Conservation (phyloP, 2,888 invertebrate genomes). For the Euclidia mi region DNA sequence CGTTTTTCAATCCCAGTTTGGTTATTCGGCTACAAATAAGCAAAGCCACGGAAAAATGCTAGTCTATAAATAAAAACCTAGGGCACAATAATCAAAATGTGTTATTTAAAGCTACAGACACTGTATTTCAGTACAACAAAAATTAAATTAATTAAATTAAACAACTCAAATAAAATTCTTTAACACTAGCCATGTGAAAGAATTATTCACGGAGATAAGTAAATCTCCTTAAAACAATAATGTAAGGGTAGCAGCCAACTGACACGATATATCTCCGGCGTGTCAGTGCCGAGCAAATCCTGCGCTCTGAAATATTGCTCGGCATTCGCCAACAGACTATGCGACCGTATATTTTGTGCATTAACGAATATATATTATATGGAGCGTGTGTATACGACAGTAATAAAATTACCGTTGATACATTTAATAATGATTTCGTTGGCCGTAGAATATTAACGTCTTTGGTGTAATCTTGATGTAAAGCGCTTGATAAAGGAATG, state of each 20-base stretch:
- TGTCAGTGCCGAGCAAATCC: conserved; percentile 31
- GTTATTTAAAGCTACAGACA: too few relatives aligned
- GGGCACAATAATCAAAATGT: too few relatives aligned
- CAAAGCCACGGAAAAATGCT: too few relatives aligned
- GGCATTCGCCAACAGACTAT: conserved; percentile 23
- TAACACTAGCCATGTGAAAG: not conserved
- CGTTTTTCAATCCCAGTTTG: too few relatives aligned
- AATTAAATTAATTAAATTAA: too few relatives aligned
- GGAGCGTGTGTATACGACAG: not conserved
- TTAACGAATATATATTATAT: conserved; percentile 12
- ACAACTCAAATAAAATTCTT: too few relatives aligned
- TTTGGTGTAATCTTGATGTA: too few relatives aligned
- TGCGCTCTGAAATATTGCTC: conserved; percentile 28
- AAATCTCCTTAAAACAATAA: conserved; percentile 13
- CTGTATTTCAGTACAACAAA: too few relatives aligned
- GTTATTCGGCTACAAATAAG: too few relatives aligned
- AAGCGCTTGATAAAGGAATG: too few relatives aligned
- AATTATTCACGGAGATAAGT: conserved; percentile 1
- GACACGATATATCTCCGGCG: conserved; percentile 32
- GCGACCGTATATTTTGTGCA: conserved; percentile 27
- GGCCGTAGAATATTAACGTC: too few relatives aligned
- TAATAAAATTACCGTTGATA: conserved; percentile 1
- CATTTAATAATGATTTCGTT: not conserved
- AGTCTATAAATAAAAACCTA: too few relatives aligned
- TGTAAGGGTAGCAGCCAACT: not conserved